Percentiles rank a stretch among this genome's conserved stretches.
phyloP scores from a whole-genome alignment of 2,888 invertebrate species.

The Axea sp. region DNA sequence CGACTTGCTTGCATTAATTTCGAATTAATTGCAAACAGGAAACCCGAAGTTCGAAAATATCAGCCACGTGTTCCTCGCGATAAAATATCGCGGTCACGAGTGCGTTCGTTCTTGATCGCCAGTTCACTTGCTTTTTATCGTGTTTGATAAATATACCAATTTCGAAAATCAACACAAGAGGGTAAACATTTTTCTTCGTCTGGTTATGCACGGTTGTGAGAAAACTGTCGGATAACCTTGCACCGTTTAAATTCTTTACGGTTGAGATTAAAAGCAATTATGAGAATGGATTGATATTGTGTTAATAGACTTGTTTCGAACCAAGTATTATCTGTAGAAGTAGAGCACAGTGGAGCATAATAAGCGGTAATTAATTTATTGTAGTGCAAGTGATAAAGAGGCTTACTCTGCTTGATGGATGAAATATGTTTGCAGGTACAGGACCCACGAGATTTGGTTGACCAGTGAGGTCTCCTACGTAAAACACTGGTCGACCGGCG shows the following conservation, averaged over 20 bases:
- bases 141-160: background rate
- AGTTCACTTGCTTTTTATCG: background rate
- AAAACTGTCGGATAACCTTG: constrained; percentile 15
- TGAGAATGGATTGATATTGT: constrained; percentile 16
- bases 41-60: constrained; percentile 4
- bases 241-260: constrained; percentile 9
- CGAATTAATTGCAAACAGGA: constrained; percentile 13
- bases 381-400: background rate
- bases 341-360: constrained; percentile 26
- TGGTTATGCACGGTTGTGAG: background rate
- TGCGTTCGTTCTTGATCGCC: background rate
- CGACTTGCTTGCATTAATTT: constrained; percentile 9
- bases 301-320: constrained; percentile 38
- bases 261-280: constrained; percentile 30
- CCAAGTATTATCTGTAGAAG: constrained; percentile 25
- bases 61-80: background rate
- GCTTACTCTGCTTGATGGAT: constrained; percentile 75
- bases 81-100: background rate
- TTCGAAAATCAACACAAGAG: background rate
- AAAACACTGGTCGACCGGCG: constrained; percentile 76
- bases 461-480: constrained; percentile 76
- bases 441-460: constrained; percentile 72
- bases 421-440: constrained; percentile 73
- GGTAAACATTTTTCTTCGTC: too few species aligned
- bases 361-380: constrained; percentile 23